Evolutionary conservation across 2,888 invertebrate species (phyloP).

Genomic region (Piscicola geometra): DNA sequence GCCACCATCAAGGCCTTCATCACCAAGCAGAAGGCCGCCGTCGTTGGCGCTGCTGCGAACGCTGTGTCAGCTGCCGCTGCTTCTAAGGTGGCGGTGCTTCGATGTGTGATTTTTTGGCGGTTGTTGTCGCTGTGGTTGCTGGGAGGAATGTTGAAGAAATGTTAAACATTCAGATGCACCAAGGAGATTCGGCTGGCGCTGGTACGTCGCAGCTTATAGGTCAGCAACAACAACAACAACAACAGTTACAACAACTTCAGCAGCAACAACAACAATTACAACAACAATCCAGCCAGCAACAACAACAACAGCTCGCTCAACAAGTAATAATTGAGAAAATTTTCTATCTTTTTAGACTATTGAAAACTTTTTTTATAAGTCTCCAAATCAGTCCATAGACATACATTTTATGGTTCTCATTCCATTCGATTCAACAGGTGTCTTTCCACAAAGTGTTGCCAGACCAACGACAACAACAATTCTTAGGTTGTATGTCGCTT

Average conservation of each 20-base stretch:
- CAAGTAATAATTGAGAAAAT: no score
- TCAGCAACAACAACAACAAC: background rate
- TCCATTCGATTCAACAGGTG: background rate
- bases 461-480: constrained; percentile 8
- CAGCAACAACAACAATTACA: background rate
- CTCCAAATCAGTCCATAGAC: no score
- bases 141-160: background rate
- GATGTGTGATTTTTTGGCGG: no score
- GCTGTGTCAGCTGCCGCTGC: background rate
- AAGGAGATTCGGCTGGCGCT: background rate
- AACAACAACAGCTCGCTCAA: background rate
- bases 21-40: constrained; percentile 38
- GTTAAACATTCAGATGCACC: background rate
- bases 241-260: constrained; percentile 6
- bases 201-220: background rate
- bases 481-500: background rate
- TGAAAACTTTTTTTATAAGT: no score
- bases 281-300: background rate
- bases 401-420: no score
- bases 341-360: no score
- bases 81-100: background rate
- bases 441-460: background rate
- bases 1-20: constrained; percentile 40
- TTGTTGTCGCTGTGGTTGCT: no score
- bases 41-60: background rate